These are phyloP conservation scores for Platygyra sinensis DNA, from an alignment of 64 coral and sea anemone genomes.

Conservation along the genomic window DNA sequence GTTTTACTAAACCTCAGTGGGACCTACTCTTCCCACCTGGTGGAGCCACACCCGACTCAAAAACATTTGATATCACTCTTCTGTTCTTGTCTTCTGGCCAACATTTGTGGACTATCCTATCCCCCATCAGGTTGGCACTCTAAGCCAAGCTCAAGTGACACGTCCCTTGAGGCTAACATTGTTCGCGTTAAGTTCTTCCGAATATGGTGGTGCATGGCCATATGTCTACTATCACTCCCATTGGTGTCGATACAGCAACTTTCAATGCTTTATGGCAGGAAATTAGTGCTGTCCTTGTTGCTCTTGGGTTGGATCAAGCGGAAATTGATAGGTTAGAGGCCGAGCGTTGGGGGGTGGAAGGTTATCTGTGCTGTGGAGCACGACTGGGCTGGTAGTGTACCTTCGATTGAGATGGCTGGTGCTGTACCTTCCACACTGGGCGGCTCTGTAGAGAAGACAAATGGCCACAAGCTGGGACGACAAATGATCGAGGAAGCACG, in stretches of 20 bases:
- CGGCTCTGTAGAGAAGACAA: too few relatives aligned
- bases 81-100: background rate
- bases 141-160: background rate
- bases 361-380: background rate
- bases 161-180: too few relatives aligned
- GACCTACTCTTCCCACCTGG: too few relatives aligned
- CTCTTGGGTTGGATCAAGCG: background rate
- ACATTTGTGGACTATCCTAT: background rate
- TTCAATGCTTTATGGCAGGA: constrained; percentile 18
- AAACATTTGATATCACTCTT: constrained; percentile 15
- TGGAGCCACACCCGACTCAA: background rate
- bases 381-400: background rate
- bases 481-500: too few relatives aligned
- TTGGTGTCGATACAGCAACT: constrained; percentile 7
- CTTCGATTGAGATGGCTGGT: too few relatives aligned
- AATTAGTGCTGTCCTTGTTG: background rate
- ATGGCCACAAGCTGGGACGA: too few relatives aligned
- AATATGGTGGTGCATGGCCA: background rate
- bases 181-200: background rate
- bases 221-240: constrained; percentile 6
- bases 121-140: background rate
- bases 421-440: too few relatives aligned
- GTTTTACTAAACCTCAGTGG: background rate
- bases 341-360: constrained; percentile 16
- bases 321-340: background rate